Base-by-base conservation (phyloP, 2,888 invertebrate genomes). In the Macropis europaea region DNA sequence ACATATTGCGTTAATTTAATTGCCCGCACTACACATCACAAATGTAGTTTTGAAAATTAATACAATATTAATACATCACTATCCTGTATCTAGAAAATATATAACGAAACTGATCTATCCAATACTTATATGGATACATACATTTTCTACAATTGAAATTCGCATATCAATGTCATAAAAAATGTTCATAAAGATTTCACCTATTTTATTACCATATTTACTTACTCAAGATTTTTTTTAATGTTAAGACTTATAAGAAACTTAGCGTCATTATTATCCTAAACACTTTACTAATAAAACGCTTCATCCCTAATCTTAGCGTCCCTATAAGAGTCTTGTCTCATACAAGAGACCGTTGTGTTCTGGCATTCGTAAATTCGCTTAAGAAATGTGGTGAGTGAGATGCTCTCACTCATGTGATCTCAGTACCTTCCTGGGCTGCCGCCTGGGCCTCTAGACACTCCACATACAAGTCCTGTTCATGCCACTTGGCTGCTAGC, bases 381-480 rank as follows among this genome's bases (percentile, higher is more conserved):
- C 77, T 82, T 84, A 86, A 86, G 84, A 84, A 84, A 85, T 85
- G 82, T 79, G 79, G 79, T 73, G 80, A 84, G 84, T 84, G 84
- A 85, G 82, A 72, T 82, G 81, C 79, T 76, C 84, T 86, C 86
- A 83, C 80, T 86, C 85, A 82, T 85, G 84, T 87, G 85, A 86
- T 87, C 87, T 89, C 88, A 92, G 92, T 95, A 95, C 95, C 95
- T 94, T 95, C 95, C 93, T 94, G 93, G 92, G 93, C 93, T 91
- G 93, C 92, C 90, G 93, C 92, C 91, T 94, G 94, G 83, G 94
- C 91, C 92, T 95, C 95, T 90, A 95, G 92, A 87, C 92, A 92
- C 90, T 94, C 93, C 91, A 95, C 92, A 92, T 94, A 95, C 88
- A 92, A 92, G 91, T 95, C 95, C 93, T 95, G 95, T 90, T 93